phyloP scores from a whole-genome alignment of 2,113 vertebrate genomes.

The Heterocephalus glaber region DNA sequence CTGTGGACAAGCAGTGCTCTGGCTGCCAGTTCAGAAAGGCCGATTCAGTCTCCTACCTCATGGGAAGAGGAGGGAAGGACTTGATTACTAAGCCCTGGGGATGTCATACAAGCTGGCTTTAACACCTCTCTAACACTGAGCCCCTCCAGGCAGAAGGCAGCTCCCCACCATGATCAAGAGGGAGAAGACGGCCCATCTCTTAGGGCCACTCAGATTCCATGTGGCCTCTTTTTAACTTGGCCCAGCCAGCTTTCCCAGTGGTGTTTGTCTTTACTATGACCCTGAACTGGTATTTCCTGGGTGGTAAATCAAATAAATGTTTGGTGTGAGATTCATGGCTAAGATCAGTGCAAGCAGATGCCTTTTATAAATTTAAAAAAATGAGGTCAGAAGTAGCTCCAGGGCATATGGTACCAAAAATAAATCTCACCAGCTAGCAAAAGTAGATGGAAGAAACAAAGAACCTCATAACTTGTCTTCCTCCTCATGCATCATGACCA shows the following conservation, averaged over 20 bases:
- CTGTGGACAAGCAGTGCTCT: neutral
- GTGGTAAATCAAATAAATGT: conserved; percentile 6
- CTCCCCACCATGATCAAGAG: fast-evolving
- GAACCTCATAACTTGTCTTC: neutral
- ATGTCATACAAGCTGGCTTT: neutral
- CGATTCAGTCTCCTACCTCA: neutral
- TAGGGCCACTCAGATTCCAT: fast-evolving
- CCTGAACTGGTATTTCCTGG: neutral
- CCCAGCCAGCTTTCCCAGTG: neutral
- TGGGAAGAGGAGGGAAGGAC: neutral
- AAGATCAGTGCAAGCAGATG: neutral
- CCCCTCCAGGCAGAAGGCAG: neutral
- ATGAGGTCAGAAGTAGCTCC: conserved; percentile 1
- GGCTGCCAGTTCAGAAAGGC: neutral
- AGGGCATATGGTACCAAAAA: neutral
- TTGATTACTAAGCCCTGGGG: neutral
- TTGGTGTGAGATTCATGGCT: neutral
- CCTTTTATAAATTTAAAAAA: neutral
- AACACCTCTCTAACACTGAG: neutral
- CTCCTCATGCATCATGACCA: neutral
- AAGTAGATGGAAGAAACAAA: neutral
- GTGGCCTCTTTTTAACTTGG: neutral
- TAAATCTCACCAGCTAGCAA: neutral
- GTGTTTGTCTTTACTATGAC: neutral
- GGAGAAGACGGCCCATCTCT: neutral